Evolutionary conservation across 2,113 vertebrate genomes (phyloP).

Genomic region (Calypte anna): DNA sequence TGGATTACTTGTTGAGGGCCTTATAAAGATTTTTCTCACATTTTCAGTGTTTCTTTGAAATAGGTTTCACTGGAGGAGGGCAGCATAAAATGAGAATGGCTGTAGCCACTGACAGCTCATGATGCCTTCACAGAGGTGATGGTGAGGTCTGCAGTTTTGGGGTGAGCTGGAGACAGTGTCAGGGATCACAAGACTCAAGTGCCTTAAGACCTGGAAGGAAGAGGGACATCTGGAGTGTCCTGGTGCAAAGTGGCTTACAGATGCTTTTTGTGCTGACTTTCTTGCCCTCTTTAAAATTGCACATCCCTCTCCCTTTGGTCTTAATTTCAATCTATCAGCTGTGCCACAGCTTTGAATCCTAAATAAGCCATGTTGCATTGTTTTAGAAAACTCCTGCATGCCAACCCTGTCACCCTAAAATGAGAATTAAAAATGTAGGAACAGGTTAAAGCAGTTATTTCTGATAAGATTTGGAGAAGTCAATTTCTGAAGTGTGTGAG

Average conservation of each 20-base stretch:
- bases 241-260: accelerated
- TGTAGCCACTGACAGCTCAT: not conserved
- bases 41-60: not conserved
- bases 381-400: not conserved
- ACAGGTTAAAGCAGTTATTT: not conserved
- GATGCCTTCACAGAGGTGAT: not conserved
- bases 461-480: not conserved
- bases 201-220: not conserved
- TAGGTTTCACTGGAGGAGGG: not conserved
- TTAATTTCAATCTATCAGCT: not conserved
- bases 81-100: not conserved
- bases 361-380: not conserved
- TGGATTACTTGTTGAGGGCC: not conserved
- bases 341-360: not conserved
- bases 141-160: not conserved
- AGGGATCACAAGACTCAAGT: not conserved
- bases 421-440: not conserved
- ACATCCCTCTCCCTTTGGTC: not conserved
- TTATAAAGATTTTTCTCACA: not conserved
- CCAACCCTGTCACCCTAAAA: not conserved
- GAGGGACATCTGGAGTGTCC: not conserved
- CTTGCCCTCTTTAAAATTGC: not conserved
- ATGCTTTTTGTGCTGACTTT: not conserved
- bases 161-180: not conserved
- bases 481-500: not conserved